Evolutionary conservation across 2,888 invertebrate species (phyloP).

Genomic region (Andricus curvator): DNA sequence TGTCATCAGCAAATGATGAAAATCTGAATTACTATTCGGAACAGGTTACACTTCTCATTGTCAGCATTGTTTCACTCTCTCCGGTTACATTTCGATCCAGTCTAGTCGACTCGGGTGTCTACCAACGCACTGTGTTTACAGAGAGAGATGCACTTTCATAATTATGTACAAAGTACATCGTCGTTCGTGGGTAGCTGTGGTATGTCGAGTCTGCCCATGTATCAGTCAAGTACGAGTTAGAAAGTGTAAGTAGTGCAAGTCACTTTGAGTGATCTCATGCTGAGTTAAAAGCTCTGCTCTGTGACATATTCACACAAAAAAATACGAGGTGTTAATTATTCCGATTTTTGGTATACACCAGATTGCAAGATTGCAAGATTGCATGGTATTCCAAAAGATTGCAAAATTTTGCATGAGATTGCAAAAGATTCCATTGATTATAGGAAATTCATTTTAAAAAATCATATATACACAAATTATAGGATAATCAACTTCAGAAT

Average conservation of each 20-base stretch:
- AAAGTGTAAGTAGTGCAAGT: not conserved
- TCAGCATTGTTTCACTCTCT: constrained; percentile 5
- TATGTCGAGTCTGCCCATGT: not conserved
- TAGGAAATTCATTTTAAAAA: too few species aligned
- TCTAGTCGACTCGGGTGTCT: not conserved
- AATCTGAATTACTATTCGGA: not conserved
- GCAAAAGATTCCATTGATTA: too few species aligned
- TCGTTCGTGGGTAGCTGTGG: constrained; percentile 5
- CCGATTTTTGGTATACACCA: too few species aligned
- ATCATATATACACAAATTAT: too few species aligned
- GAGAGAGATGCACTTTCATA: not conserved
- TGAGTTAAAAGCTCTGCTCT: constrained; percentile 14
- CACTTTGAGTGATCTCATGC: constrained; percentile 22
- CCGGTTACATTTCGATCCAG: not conserved
- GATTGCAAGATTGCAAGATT: too few species aligned
- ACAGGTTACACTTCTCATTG: not conserved
- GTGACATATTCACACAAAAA: not conserved
- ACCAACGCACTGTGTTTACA: not conserved
- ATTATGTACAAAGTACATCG: not conserved
- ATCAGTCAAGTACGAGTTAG: not conserved
- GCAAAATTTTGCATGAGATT: too few species aligned
- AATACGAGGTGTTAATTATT: too few species aligned
- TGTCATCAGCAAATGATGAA: not conserved
- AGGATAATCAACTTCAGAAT: too few species aligned
- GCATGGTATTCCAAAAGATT: too few species aligned